A percentile compares a stretch with the other conserved stretches of the same genome.
Conservation (phyloP, 2,113 vertebrate genomes). For the Ageneiosus marmoratus region DNA sequence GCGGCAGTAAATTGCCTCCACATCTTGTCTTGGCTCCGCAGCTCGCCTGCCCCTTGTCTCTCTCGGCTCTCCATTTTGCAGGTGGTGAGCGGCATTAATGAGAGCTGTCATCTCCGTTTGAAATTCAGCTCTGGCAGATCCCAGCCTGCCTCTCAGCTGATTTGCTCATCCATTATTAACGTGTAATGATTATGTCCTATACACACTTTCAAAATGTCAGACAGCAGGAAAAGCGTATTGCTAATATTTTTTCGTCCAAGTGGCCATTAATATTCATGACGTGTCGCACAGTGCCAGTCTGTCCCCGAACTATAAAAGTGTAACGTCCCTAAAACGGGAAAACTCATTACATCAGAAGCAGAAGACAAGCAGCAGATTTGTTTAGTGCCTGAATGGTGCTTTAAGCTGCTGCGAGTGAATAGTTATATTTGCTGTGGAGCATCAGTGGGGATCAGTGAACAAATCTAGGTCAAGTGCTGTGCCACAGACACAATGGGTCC, state of each 20-base stretch:
- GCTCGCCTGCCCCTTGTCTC: slow-evolving; percentile 19
- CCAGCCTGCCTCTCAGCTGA: slow-evolving; percentile 37
- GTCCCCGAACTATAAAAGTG: slow-evolving; percentile 31
- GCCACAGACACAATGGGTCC: slow-evolving; percentile 53
- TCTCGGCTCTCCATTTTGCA: neutral
- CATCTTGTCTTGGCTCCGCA: slow-evolving; percentile 7
- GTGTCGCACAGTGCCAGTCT: slow-evolving; percentile 21
- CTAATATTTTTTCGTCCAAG: slow-evolving; percentile 47
- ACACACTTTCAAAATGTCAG: slow-evolving; percentile 46
- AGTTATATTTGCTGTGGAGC: slow-evolving; percentile 52
- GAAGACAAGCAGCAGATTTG: slow-evolving; percentile 41
- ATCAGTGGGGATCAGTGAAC: slow-evolving; percentile 55
- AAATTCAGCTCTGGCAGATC: slow-evolving; percentile 34
- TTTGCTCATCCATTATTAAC: slow-evolving; percentile 54
- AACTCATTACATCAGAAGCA: slow-evolving; percentile 43
- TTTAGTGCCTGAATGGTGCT: slow-evolving; percentile 39
- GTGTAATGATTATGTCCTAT: slow-evolving; percentile 37
- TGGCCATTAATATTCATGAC: slow-evolving; percentile 36
- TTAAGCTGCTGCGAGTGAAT: slow-evolving; percentile 48
- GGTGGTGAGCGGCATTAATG: slow-evolving; percentile 12
- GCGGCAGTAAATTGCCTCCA: slow-evolving; percentile 16
- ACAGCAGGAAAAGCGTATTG: slow-evolving; percentile 33
- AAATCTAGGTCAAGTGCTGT: slow-evolving; percentile 57
- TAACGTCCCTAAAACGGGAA: slow-evolving; percentile 32
- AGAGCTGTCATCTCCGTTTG: slow-evolving; percentile 24